Conservation (phyloP, 1,140 invertebrate genomes). For the Achatina immaculata region DNA sequence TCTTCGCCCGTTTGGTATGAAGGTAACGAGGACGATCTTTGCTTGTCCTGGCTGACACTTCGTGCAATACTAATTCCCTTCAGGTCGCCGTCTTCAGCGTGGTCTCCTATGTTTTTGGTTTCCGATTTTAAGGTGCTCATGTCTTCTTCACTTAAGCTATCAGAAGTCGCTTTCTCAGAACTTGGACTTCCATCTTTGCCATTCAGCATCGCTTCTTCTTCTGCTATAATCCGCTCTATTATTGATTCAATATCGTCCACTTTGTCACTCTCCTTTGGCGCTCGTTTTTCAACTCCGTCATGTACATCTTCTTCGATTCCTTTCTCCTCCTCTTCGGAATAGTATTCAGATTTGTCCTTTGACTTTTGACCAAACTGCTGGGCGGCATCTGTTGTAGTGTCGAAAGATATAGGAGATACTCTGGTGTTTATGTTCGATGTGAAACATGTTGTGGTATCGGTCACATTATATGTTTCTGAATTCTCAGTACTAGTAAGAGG, state of each 20-base stretch:
- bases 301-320: no score
- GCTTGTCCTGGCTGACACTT: not conserved
- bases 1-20: not conserved
- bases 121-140: not conserved
- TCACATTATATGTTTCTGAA: no score
- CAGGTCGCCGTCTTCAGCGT: not conserved
- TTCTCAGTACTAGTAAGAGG: no score
- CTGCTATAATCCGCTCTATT: conserved; percentile 23
- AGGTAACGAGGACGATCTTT: conserved; percentile 18
- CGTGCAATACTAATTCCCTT: not conserved
- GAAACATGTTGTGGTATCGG: not conserved
- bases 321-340: not conserved
- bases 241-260: conserved; percentile 23
- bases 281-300: not conserved
- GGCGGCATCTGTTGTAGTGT: not conserved
- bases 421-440: not conserved
- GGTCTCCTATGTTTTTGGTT: not conserved
- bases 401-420: not conserved
- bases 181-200: not conserved
- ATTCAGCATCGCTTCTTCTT: conserved; percentile 7
- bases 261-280: not conserved
- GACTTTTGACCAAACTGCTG: not conserved
- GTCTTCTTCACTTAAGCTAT: conserved; percentile 1
- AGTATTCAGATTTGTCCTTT: not conserved
- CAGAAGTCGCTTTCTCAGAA: not conserved